Conservation (phyloP, 2,113 vertebrate species). For the Narcine bancroftii region DNA sequence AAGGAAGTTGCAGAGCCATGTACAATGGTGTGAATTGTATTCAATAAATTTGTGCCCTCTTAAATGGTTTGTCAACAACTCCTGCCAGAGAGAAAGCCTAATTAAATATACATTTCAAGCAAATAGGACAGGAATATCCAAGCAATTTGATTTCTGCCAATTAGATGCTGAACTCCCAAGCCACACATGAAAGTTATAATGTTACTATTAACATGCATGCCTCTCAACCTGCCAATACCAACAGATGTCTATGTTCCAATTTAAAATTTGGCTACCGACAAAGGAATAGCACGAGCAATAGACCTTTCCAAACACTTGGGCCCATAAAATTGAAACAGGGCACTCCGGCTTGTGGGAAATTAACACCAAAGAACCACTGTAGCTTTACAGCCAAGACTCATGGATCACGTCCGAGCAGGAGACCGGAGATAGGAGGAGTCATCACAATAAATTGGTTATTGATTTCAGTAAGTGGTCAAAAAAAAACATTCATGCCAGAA, state of each 20-base stretch:
- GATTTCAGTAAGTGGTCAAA: not conserved
- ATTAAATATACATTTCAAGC: not conserved
- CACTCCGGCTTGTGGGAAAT: not conserved
- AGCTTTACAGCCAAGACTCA: not conserved
- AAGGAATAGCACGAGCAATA: not conserved
- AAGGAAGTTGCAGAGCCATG: too few species aligned
- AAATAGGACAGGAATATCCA: not conserved
- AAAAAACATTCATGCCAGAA: not conserved
- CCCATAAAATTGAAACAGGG: not conserved
- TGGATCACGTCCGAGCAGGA: not conserved
- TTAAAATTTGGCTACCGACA: not conserved
- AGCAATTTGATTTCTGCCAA: slow-evolving; percentile 4
- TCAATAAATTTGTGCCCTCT: not conserved
- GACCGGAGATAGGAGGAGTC: not conserved
- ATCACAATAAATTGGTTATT: not conserved
- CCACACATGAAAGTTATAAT: not conserved
- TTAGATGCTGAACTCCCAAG: not conserved
- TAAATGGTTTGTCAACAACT: not conserved
- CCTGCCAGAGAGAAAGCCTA: slow-evolving; percentile 1
- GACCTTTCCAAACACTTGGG: not conserved
- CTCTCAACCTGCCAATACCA: slow-evolving; percentile 18
- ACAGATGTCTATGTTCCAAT: not conserved
- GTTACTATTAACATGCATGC: not conserved
- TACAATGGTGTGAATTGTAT: too few species aligned
- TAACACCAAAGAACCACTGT: not conserved